Conservation (phyloP, 2,113 vertebrate genomes). For the Pagrus major region DNA sequence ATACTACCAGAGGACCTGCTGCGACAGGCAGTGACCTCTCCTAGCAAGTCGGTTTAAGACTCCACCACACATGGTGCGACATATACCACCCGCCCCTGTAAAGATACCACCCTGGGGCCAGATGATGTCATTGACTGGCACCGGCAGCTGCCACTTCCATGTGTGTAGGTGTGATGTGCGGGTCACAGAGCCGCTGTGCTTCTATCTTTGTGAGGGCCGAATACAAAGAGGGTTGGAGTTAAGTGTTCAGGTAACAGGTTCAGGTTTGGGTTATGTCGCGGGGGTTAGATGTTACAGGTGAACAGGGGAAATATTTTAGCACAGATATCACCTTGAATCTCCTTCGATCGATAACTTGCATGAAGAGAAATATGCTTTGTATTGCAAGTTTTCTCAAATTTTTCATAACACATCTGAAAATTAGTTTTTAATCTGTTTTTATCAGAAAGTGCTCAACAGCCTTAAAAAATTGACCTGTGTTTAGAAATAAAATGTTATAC, state of each 20-base stretch:
- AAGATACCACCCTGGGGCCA: conserved; percentile 26
- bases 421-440: too few species aligned
- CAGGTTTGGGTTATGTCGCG: too few species aligned
- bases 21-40: conserved; percentile 23
- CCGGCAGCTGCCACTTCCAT: conserved; percentile 66
- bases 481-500: too few species aligned
- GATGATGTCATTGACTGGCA: conserved; percentile 77
- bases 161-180: conserved; percentile 45
- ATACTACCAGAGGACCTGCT: conserved; percentile 25
- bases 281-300: too few species aligned
- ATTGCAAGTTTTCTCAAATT: too few species aligned
- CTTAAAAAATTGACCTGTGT: too few species aligned
- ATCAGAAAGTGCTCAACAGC: too few species aligned
- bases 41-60: conserved; percentile 28
- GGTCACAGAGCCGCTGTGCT: neutral
- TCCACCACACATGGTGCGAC: conserved; percentile 38
- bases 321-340: too few species aligned
- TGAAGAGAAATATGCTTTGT: too few species aligned
- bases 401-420: too few species aligned
- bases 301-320: too few species aligned
- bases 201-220: conserved; percentile 8
- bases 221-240: neutral
- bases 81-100: conserved; percentile 25
- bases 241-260: neutral
- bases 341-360: too few species aligned